A percentile compares a stretch with the other conserved stretches of the same genome.
These are phyloP conservation scores for Dermochelys coriacea DNA, from an alignment of 2,797 vertebrate species.

Conservation along the genomic window DNA sequence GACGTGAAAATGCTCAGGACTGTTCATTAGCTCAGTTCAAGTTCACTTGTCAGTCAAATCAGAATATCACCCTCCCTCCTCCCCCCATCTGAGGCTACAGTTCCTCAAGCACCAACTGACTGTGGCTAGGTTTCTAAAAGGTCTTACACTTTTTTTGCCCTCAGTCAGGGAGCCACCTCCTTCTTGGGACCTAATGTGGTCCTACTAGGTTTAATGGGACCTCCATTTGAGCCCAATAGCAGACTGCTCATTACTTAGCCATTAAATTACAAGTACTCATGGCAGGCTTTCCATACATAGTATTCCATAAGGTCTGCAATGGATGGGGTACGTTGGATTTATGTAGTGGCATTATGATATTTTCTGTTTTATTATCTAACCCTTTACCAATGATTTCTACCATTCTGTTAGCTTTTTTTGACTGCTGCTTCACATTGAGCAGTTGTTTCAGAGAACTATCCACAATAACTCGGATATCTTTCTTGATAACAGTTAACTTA, in stretches of 20 bases:
- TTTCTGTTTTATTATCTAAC: too few species aligned
- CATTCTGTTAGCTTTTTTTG: too few species aligned
- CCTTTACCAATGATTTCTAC: too few species aligned
- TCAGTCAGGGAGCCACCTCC: neutral
- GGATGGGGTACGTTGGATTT: too few species aligned
- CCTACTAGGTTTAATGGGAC: neutral
- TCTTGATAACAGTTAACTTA: too few species aligned
- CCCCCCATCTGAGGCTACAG: neutral
- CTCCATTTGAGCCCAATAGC: neutral
- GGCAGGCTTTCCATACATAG: neutral
- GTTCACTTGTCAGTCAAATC: neutral
- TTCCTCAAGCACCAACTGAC: neutral
- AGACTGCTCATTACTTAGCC: neutral
- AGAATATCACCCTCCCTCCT: too few species aligned
- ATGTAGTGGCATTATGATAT: too few species aligned
- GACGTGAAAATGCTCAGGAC: neutral
- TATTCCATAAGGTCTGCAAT: neutral
- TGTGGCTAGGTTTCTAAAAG: neutral
- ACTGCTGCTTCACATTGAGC: too few species aligned
- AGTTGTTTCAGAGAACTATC: too few species aligned
- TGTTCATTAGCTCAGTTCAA: neutral
- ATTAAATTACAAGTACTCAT: too few species aligned
- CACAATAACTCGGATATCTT: too few species aligned
- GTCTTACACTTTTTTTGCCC: neutral
- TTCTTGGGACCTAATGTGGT: neutral